phyloP scores from a whole-genome alignment of 2,113 vertebrate species.

The Hippocampus zosterae region DNA sequence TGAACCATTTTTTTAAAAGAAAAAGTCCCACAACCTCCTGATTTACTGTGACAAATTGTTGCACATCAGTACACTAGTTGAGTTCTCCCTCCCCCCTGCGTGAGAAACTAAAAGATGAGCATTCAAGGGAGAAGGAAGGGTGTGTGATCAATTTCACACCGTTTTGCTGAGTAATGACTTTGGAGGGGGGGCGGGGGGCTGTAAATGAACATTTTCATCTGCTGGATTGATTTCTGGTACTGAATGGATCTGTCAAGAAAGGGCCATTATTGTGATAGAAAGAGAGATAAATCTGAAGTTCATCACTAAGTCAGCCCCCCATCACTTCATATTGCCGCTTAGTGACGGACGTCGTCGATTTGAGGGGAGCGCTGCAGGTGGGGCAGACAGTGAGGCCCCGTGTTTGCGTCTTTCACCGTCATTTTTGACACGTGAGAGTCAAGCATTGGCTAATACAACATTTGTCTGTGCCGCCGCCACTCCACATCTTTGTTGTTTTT shows the following conservation, averaged over 20 bases:
- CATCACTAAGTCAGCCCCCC: slow-evolving; percentile 31
- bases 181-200: not conserved
- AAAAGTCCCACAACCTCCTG: slow-evolving; percentile 22
- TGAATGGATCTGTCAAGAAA: slow-evolving; percentile 23
- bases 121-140: not conserved
- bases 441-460: not conserved
- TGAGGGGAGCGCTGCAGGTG: not conserved
- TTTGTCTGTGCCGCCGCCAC: slow-evolving; percentile 31
- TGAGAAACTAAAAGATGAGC: slow-evolving; percentile 4
- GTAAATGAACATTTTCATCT: slow-evolving; percentile 43
- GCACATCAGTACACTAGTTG: not conserved
- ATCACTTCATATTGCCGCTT: slow-evolving; percentile 6
- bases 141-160: slow-evolving; percentile 1
- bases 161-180: slow-evolving; percentile 21
- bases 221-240: slow-evolving; percentile 28
- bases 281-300: slow-evolving; percentile 31
- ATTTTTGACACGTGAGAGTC: not conserved
- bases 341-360: slow-evolving; percentile 14
- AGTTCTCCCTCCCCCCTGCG: not conserved
- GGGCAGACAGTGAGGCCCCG: not conserved
- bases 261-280: slow-evolving; percentile 32
- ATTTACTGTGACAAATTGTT: slow-evolving; percentile 30
- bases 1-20: slow-evolving; percentile 33
- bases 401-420: not conserved
- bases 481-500: slow-evolving; percentile 48